phyloP scores from a whole-genome alignment of 2,797 vertebrate species.

The Neoniphon sammara region DNA sequence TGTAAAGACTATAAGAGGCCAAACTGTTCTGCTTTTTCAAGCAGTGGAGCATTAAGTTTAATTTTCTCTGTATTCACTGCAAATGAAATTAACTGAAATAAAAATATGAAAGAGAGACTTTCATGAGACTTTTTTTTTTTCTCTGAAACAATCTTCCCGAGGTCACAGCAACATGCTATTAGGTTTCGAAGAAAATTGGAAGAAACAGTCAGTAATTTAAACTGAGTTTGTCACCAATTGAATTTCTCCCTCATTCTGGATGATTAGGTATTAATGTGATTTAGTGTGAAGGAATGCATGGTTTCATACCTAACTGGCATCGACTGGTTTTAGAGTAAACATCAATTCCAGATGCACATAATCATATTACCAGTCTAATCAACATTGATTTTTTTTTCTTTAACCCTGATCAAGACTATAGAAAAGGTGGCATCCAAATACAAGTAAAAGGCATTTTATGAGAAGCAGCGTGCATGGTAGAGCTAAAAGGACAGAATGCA shows the following conservation, averaged over 20 bases:
- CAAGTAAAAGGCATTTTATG: conserved; percentile 58
- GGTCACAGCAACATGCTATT: conserved; percentile 4
- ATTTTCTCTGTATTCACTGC: background rate
- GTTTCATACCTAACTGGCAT: conserved; percentile 80
- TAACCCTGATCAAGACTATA: conserved; percentile 57
- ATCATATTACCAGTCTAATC: conserved; percentile 82
- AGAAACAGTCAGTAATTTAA: conserved; percentile 45
- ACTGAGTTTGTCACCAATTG: conserved; percentile 62
- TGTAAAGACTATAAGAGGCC: background rate
- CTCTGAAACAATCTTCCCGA: conserved; percentile 7
- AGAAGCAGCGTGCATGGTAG: conserved; percentile 7
- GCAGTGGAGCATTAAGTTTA: background rate
- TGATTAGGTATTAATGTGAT: conserved; percentile 81
- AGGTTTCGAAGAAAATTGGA: conserved; percentile 45
- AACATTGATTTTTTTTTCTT: conserved; percentile 72
- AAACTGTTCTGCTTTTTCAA: background rate
- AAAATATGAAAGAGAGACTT: background rate
- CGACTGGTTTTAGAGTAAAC: conserved; percentile 80
- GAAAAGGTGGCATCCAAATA: conserved; percentile 68
- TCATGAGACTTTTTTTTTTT: background rate
- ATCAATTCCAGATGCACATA: conserved; percentile 80
- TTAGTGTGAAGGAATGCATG: conserved; percentile 78
- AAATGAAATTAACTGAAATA: background rate
- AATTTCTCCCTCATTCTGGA: conserved; percentile 69
- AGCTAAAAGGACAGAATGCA: conserved; percentile 51